Evolutionary conservation across 2,797 vertebrate genomes (phyloP), one percentile per base, ranked within the genome.

Genomic region (Tangara arthus): DNA sequence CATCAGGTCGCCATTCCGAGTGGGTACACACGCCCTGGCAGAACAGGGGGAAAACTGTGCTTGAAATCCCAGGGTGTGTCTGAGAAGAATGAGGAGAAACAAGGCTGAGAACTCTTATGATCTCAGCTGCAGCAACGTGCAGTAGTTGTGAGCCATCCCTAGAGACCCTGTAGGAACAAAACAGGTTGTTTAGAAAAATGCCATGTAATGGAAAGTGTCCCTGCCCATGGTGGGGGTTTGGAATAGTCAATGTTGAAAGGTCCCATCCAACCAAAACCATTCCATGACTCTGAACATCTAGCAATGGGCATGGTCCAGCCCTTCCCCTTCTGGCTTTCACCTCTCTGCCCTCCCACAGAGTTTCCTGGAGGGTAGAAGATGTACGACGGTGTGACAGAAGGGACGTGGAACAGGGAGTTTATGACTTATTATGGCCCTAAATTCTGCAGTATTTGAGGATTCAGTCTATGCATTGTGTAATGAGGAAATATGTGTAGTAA

Each of bases 361-460:
- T 9, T 83, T 90, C 46, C 53, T 68, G 37, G 53, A 70, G 21
- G 20, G 32, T 53, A 60, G 46, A 55, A 66, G 32, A 59, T 10
- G 2, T 21, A 12, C 2, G 35, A 1, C 24, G 34, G 7, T 1
- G 3, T 32, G 0, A 0, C 12, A 81, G 65, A 57, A 34, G 11
- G 8, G 23, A 91, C 24, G 9, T 30, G 37, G 37, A 65, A 75
- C 23, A 89, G 42, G 15, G n/a, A 27, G 11, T 55, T 75, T 52
- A 46, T 0, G 0, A 23, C 23, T 46, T 68, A 26, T 8, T 57
- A 15, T 0, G 0, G 12, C 50, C 23, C 26, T 73, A 18, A 26
- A 24, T 46, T 79, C 81, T 73, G 53, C 4, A 84, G 39, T 69
- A 35, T 86, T 80, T 77, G 11, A 3, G 2, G 7, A 2, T 75